Evolutionary conservation across 2,888 invertebrate species (phyloP).

Genomic region (Gibbula magus): DNA sequence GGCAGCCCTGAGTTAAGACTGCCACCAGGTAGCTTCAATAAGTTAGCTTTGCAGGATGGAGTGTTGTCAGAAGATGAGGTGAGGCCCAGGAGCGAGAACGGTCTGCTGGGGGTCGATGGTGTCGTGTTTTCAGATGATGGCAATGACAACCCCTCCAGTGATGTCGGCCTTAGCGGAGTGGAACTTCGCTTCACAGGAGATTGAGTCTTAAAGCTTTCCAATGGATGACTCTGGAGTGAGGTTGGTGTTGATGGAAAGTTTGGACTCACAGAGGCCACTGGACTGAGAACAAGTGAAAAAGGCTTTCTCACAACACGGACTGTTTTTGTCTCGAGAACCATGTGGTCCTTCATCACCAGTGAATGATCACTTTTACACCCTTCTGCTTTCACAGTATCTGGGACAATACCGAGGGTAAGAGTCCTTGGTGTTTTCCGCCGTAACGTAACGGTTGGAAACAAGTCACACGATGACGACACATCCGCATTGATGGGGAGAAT

Average conservation of each 20-base stretch:
- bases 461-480: neutral
- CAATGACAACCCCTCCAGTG: conserved; percentile 12
- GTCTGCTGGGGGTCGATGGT: conserved; percentile 15
- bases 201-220: conserved; percentile 1
- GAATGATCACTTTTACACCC: neutral
- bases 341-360: conserved; percentile 5
- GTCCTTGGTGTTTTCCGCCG: neutral
- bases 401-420: neutral
- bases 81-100: neutral
- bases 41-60: neutral
- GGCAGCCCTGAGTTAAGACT: neutral
- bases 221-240: neutral
- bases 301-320: neutral
- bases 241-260: neutral
- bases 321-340: conserved; percentile 8
- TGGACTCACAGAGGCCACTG: conserved; percentile 31
- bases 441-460: neutral
- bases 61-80: neutral
- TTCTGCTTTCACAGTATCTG: neutral
- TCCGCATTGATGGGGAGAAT: neutral
- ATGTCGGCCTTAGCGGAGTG: neutral
- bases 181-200: conserved; percentile 7
- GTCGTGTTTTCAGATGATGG: neutral
- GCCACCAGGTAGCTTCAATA: neutral
- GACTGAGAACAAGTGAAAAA: conserved; percentile 38